Percentiles rank a stretch among this genome's conserved stretches.
Conservation (phyloP, 2,888 invertebrate genomes). For the Tortrix viridana region DNA sequence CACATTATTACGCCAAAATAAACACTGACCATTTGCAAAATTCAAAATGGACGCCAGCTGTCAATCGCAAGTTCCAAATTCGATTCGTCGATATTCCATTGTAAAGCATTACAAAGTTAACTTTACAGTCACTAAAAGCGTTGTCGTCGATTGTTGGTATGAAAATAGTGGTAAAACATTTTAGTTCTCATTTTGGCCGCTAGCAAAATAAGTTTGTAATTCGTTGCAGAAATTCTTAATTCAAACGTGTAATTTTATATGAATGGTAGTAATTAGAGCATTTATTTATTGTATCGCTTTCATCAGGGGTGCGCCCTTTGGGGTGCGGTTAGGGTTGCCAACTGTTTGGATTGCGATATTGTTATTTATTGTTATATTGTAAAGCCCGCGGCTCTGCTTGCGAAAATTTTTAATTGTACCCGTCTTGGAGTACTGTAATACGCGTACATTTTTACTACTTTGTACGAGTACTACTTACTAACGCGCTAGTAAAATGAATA, state of each 20-base stretch:
- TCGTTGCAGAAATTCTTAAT: slow-evolving; percentile 26
- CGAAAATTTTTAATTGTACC: neutral
- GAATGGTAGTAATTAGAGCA: slow-evolving; percentile 78
- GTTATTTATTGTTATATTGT: slow-evolving; percentile 56
- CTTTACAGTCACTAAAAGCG: neutral
- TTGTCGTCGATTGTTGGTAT: neutral
- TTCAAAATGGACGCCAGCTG: slow-evolving; percentile 26
- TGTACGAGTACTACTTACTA: too few species aligned
- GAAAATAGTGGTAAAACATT: neutral
- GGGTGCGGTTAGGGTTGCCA: slow-evolving; percentile 53
- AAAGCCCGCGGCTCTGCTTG: neutral
- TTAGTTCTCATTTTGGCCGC: slow-evolving; percentile 13
- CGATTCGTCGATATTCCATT: slow-evolving; percentile 13
- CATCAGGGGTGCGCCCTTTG: slow-evolving; percentile 60
- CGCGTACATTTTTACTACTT: too few species aligned
- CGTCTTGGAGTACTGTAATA: too few species aligned
- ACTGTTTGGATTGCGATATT: slow-evolving; percentile 34
- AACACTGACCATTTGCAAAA: slow-evolving; percentile 28
- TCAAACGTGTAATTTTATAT: slow-evolving; percentile 69
- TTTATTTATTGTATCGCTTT: slow-evolving; percentile 81
- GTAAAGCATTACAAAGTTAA: slow-evolving; percentile 7
- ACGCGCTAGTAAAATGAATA: too few species aligned
- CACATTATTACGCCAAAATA: slow-evolving; percentile 23
- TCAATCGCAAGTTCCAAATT: slow-evolving; percentile 29
- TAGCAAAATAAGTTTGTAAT: slow-evolving; percentile 9